These are phyloP conservation scores for Buphagus erythrorhynchus DNA, from an alignment of 2,797 vertebrate genomes.

Conservation along the genomic window DNA sequence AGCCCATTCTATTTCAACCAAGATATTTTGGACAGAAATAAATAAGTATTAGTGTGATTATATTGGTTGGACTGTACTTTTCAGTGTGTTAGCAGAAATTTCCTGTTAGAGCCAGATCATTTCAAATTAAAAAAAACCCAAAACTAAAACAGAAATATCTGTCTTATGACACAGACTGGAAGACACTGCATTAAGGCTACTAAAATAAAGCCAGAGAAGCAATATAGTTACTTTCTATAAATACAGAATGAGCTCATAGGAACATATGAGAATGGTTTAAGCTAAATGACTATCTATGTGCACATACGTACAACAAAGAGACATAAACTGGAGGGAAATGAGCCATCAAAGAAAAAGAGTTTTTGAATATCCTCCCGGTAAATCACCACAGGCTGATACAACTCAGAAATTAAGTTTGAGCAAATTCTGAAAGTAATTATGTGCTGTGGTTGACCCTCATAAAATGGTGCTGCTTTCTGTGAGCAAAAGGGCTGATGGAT, in stretches of 20 bases:
- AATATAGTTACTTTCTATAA: conserved; percentile 5
- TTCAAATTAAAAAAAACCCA: background rate
- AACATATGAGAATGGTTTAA: conserved; percentile 29
- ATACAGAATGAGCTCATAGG: background rate
- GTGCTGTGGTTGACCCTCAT: background rate
- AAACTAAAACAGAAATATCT: background rate
- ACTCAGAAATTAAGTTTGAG: background rate
- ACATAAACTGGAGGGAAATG: background rate
- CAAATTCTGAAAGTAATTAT: background rate
- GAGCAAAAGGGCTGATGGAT: background rate
- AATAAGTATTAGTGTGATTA: background rate
- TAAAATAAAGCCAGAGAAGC: conserved; percentile 4
- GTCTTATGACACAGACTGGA: background rate
- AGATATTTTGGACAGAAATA: background rate
- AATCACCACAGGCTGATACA: background rate
- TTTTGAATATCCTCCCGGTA: background rate
- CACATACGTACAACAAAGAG: background rate
- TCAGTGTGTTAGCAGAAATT: background rate
- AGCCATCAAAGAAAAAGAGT: background rate
- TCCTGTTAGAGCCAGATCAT: background rate
- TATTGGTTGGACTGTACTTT: background rate
- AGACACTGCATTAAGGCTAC: background rate
- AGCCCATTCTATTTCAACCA: background rate
- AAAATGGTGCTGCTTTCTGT: rapidly evolving
- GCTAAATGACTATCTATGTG: background rate